Evolutionary conservation across 2,797 vertebrate genomes (phyloP).

Genomic region (Sphenopsis melanotis): DNA sequence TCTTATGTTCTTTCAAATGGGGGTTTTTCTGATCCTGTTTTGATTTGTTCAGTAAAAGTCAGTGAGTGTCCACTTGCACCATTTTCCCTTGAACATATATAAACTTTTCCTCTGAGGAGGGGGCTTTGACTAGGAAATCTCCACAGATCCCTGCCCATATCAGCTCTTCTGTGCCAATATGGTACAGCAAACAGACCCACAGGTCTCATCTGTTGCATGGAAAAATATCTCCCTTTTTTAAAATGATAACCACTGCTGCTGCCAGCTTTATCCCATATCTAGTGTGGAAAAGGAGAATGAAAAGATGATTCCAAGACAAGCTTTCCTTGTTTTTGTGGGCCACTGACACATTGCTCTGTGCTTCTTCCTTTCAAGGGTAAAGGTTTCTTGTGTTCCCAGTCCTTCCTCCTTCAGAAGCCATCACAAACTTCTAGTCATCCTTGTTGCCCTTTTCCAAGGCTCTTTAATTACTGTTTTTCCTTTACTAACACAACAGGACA

Average conservation of each 20-base stretch:
- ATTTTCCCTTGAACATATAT: background rate
- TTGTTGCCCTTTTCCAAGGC: background rate
- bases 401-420: background rate
- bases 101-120: background rate
- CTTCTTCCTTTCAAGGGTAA: background rate
- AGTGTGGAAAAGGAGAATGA: background rate
- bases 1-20: background rate
- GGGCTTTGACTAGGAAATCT: background rate
- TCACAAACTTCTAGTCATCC: background rate
- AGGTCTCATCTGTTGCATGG: background rate
- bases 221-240: background rate
- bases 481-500: background rate
- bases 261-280: background rate
- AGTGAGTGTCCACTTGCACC: background rate
- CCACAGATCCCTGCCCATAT: background rate
- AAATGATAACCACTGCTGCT: background rate
- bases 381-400: background rate
- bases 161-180: background rate
- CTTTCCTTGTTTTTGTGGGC: background rate
- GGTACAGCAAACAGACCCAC: background rate
- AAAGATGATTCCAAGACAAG: background rate
- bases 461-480: background rate
- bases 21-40: background rate
- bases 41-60: background rate
- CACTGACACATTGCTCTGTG: background rate